phyloP scores from a whole-genome alignment of 2,113 vertebrate species.

The Mormyrus iriodes region DNA sequence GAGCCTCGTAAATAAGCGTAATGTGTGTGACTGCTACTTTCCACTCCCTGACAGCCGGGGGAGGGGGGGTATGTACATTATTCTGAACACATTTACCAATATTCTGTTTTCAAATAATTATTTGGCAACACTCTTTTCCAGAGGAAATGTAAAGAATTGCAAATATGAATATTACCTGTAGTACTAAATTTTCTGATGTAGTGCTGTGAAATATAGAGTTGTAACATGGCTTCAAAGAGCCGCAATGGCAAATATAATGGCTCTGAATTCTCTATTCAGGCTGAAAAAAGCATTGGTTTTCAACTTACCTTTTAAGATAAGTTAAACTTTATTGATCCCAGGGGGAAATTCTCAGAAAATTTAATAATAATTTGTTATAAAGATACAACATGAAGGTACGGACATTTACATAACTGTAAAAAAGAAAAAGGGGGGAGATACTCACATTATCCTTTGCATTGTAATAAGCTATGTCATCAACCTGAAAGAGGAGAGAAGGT shows the following conservation, averaged over 20 bases:
- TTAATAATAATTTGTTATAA: not conserved
- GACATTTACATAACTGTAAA: not conserved
- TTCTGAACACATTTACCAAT: not conserved
- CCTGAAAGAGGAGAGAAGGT: slow-evolving; percentile 61
- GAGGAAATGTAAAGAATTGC: not conserved
- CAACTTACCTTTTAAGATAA: not conserved
- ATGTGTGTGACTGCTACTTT: not conserved
- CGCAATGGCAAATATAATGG: not conserved
- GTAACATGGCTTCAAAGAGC: not conserved
- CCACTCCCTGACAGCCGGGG: not conserved
- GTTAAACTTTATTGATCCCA: not conserved
- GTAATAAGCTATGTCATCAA: slow-evolving; percentile 86
- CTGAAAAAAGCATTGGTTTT: too few relatives aligned
- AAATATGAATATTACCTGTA: not conserved
- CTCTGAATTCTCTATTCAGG: not conserved
- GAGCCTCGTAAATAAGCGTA: slow-evolving; percentile 22
- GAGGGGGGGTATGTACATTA: not conserved
- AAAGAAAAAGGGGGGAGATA: slow-evolving; percentile 16
- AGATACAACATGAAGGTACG: not conserved
- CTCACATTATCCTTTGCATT: slow-evolving; percentile 94
- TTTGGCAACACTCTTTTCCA: not conserved
- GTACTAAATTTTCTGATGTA: not conserved
- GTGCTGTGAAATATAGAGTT: not conserved
- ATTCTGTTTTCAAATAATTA: not conserved
- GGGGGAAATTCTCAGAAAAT: not conserved